phyloP scores from a whole-genome alignment of 23 tunicate genomes.

The Halocynthia roretzi region DNA sequence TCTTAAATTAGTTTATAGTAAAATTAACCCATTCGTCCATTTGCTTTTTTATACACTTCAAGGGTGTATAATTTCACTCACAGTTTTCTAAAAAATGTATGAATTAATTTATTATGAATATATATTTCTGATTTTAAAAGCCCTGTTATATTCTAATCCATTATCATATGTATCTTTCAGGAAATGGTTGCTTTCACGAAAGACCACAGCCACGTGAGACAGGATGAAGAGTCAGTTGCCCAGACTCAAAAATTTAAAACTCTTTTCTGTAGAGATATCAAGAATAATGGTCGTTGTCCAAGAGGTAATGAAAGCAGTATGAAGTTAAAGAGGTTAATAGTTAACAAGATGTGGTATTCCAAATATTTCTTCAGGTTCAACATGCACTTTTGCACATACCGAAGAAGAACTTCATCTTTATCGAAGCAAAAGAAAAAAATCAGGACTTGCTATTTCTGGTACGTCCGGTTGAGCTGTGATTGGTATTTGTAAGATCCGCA shows the following conservation, averaged over 20 bases:
- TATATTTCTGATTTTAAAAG: too few relatives aligned
- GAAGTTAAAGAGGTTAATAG: not conserved
- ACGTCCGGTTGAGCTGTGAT: too few relatives aligned
- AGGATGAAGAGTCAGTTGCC: constrained; percentile 54
- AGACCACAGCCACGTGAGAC: constrained; percentile 51
- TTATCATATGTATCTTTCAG: not conserved
- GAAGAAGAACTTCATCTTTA: constrained; percentile 77
- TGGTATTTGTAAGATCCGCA: too few relatives aligned
- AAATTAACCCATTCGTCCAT: too few relatives aligned
- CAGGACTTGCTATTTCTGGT: constrained; percentile 14
- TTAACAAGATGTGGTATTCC: not conserved
- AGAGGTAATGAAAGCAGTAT: constrained; percentile 39
- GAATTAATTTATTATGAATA: too few relatives aligned
- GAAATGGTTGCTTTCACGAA: constrained; percentile 40
- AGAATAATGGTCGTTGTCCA: constrained; percentile 77
- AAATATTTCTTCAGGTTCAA: constrained; percentile 1
- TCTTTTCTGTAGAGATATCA: constrained; percentile 71
- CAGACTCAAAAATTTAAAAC: constrained; percentile 81
- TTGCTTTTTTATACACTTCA: too few relatives aligned
- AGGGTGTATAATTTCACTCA: too few relatives aligned
- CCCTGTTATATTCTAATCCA: too few relatives aligned
- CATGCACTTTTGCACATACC: constrained; percentile 88
- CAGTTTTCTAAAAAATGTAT: too few relatives aligned
- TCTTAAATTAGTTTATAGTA: too few relatives aligned
- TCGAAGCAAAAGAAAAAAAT: constrained; percentile 60